A percentile compares a stretch with the other conserved stretches of the same genome.
These are phyloP conservation scores for Anas platyrhynchos DNA, from an alignment of 2,113 vertebrate genomes.

Conservation along the genomic window DNA sequence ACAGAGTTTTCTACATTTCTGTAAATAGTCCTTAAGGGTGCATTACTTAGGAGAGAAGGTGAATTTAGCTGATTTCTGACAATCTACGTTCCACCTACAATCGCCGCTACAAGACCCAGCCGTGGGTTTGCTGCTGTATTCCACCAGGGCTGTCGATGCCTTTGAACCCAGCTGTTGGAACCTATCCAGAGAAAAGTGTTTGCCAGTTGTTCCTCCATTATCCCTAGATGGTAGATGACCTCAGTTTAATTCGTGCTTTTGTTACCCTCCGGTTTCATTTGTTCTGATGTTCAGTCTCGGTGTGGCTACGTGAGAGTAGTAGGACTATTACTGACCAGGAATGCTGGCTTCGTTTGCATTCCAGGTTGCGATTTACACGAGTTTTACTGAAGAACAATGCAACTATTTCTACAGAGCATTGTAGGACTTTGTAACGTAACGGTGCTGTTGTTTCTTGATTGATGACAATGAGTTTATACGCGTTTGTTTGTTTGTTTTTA, in stretches of 20 bases:
- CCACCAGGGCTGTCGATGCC: background rate
- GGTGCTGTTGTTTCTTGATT: background rate
- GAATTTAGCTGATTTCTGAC: background rate
- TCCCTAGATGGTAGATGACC: accelerated
- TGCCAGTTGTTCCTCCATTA: background rate
- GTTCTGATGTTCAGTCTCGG: background rate
- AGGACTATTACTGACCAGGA: background rate
- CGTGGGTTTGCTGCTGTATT: background rate
- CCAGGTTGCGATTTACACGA: background rate
- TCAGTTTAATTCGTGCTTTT: background rate
- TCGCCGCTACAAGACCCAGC: background rate
- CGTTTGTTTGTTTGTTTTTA: background rate
- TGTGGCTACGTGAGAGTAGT: background rate
- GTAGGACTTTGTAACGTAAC: background rate
- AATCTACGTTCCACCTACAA: accelerated
- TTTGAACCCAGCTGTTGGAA: background rate
- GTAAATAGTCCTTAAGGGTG: background rate
- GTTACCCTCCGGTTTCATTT: background rate
- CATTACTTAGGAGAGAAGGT: background rate
- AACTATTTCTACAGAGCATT: accelerated
- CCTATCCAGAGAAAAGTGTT: background rate
- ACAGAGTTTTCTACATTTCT: background rate
- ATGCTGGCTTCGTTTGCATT: accelerated
- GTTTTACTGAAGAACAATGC: background rate
- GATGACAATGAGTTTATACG: background rate